Percentiles rank a stretch among this genome's conserved stretches.
These are phyloP conservation scores for Dyspetes luteomarginatus DNA, from an alignment of 2,888 invertebrate species.

Conservation along the genomic window DNA sequence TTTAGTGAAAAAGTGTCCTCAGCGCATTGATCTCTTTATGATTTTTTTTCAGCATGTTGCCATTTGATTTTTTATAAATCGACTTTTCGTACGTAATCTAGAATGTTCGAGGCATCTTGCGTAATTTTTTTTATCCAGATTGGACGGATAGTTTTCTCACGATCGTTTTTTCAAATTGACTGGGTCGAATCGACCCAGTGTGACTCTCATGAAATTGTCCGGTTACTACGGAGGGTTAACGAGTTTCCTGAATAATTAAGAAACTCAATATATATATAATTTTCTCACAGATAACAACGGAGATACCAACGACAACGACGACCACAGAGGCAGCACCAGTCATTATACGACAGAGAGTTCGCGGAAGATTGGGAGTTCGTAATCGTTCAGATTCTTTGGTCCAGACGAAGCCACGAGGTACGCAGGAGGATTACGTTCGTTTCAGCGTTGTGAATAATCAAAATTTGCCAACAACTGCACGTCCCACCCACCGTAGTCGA, in stretches of 20 bases:
- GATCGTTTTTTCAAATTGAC: too few species aligned
- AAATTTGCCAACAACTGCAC: conserved; percentile 59
- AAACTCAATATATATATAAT: background rate
- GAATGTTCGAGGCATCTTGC: too few species aligned
- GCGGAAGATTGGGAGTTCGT: conserved; percentile 74
- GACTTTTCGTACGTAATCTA: too few species aligned
- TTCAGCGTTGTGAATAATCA: conserved; percentile 79
- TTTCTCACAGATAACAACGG: conserved; percentile 50
- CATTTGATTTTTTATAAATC: too few species aligned
- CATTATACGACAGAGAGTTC: conserved; percentile 77
- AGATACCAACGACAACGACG: conserved; percentile 67
- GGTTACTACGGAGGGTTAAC: too few species aligned
- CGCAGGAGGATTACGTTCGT: conserved; percentile 80
- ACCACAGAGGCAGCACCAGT: conserved; percentile 74
- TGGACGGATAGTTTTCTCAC: too few species aligned
- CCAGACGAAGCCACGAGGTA: conserved; percentile 78
- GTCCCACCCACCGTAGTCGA: conserved; percentile 57
- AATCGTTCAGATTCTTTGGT: conserved; percentile 76
- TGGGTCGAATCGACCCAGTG: too few species aligned
- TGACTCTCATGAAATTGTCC: too few species aligned
- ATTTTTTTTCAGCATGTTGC: too few species aligned
- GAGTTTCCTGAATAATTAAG: background rate
- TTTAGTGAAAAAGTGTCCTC: background rate
- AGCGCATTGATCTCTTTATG: background rate
- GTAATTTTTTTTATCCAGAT: too few species aligned